phyloP scores from a whole-genome alignment of 2,113 vertebrate species.

The Hippoglossus stenolepis region DNA sequence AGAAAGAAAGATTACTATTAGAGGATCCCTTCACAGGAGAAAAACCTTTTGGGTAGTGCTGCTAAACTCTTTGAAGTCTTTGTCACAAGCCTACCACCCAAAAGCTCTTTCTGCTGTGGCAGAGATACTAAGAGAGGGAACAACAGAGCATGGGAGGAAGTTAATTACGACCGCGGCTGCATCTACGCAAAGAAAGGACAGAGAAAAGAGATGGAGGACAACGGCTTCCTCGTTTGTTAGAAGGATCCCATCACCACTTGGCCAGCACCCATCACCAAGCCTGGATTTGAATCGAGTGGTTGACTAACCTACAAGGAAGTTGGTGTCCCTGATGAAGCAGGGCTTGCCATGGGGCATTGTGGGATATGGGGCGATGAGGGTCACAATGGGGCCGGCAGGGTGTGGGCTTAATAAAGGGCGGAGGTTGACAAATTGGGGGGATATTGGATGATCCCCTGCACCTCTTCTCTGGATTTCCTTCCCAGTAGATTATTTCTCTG shows the following conservation, averaged over 20 bases:
- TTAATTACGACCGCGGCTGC: slow-evolving; percentile 8
- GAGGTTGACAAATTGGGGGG: background rate
- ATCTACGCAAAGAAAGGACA: slow-evolving; percentile 27
- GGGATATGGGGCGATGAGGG: slow-evolving; percentile 1
- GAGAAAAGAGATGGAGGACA: slow-evolving; percentile 15
- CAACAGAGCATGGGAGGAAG: background rate
- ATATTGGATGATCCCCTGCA: background rate
- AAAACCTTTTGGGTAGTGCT: slow-evolving; percentile 53
- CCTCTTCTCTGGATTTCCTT: slow-evolving; percentile 33
- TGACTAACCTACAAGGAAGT: slow-evolving; percentile 68
- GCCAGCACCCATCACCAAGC: slow-evolving; percentile 60
- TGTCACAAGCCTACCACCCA: slow-evolving; percentile 29
- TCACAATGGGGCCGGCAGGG: background rate
- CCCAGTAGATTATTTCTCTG: slow-evolving; percentile 9
- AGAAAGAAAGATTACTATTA: slow-evolving; percentile 29
- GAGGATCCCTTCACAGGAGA: slow-evolving; percentile 13
- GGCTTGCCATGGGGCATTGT: slow-evolving; percentile 11
- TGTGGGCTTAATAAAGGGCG: background rate
- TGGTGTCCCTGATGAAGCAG: slow-evolving; percentile 18
- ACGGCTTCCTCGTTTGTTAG: slow-evolving; percentile 13
- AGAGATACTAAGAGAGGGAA: slow-evolving; percentile 2
- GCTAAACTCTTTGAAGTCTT: background rate
- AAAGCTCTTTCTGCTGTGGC: slow-evolving; percentile 39
- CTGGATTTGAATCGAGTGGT: slow-evolving; percentile 24
- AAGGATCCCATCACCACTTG: slow-evolving; percentile 64